Evolutionary conservation across 2,113 vertebrate species (phyloP).

Genomic region (Oreochromis niloticus): DNA sequence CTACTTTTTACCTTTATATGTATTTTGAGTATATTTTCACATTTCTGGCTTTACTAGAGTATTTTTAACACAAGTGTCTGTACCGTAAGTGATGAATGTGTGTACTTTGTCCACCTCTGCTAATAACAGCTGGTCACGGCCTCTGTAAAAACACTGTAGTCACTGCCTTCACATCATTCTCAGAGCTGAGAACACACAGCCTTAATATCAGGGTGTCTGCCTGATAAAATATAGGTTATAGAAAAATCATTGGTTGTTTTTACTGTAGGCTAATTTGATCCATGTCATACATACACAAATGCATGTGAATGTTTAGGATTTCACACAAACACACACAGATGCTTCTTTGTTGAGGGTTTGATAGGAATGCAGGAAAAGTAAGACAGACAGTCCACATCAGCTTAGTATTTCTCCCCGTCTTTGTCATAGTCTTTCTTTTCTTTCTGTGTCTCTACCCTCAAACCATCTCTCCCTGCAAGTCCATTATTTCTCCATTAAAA

Average conservation of each 20-base stretch:
- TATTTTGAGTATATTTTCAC: neutral
- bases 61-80: neutral
- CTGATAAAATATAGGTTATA: neutral
- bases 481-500: constrained; percentile 54
- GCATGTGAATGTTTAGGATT: neutral
- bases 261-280: neutral
- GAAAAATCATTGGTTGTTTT: neutral
- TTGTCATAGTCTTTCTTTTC: neutral
- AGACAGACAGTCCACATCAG: neutral
- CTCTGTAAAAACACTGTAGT: neutral
- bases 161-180: neutral
- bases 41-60: neutral
- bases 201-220: neutral
- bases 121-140: neutral
- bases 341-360: neutral
- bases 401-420: neutral
- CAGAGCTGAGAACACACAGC: neutral
- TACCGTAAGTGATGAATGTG: neutral
- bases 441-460: neutral
- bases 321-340: neutral
- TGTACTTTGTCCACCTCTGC: neutral
- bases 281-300: neutral
- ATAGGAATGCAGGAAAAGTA: neutral
- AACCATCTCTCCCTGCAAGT: neutral
- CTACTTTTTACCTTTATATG: neutral